Conservation (phyloP, 2,113 vertebrate species). For the Balaeniceps rex region DNA sequence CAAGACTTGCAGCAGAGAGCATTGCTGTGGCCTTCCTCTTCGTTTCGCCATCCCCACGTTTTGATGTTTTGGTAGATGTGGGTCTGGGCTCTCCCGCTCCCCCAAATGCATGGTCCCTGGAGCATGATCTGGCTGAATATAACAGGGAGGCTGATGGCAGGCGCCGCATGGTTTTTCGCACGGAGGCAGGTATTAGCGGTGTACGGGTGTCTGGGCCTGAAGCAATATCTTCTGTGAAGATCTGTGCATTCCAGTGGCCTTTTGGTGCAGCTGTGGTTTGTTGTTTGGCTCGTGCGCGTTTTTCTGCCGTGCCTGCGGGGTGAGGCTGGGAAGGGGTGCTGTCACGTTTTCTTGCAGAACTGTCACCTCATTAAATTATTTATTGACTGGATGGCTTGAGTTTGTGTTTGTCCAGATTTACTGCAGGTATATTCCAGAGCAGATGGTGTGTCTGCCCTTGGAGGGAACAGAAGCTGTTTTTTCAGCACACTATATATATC, state of each 20-base stretch:
- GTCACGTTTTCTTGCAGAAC: conserved; percentile 33
- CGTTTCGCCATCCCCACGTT: not conserved
- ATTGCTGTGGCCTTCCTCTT: not conserved
- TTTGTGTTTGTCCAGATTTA: conserved; percentile 1
- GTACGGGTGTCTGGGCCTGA: conserved; percentile 21
- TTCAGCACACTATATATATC: accelerated
- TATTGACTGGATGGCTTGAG: conserved; percentile 58
- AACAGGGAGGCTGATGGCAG: not conserved
- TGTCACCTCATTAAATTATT: conserved; percentile 78
- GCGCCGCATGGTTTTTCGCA: not conserved
- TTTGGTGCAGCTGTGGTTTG: conserved; percentile 2
- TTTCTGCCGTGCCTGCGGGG: not conserved
- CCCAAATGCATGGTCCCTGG: not conserved
- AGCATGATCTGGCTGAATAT: not conserved
- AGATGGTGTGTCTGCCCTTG: not conserved
- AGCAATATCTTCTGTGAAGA: conserved; percentile 79
- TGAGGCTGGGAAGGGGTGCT: not conserved
- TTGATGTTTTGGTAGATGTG: conserved; percentile 1
- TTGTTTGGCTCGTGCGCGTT: not conserved
- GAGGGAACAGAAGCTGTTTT: not conserved
- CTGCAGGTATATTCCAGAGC: not conserved
- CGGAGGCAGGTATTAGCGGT: not conserved
- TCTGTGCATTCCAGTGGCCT: conserved; percentile 41
- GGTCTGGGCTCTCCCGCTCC: not conserved
- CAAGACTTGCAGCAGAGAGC: not conserved